Evolutionary conservation across 2,888 invertebrate species (phyloP), one percentile per base, ranked within the genome.

Genomic region (Teinopalpus imperialis): DNA sequence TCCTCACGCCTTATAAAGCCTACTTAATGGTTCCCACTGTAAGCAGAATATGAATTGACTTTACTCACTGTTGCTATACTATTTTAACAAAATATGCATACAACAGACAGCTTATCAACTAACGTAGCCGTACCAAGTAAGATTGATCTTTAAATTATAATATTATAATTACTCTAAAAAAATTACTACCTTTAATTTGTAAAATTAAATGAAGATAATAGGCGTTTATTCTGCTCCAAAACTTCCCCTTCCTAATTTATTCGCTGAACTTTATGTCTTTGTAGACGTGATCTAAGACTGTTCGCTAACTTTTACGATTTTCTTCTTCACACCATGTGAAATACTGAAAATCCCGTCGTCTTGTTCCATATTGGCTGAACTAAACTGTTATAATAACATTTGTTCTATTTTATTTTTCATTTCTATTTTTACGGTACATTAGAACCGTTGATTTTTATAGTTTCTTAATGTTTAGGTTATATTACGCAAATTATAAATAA

Each of bases 151-250:
- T 24, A 1, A 7, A 32, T 18, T 20, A 20, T 20, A 20, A 32
- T 16, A 29, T 31, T n/a, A 1, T 3, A 13, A 31, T 3, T 32
- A 6, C 67, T 65, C 59, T 53, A 59, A 69, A 69, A 69, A 71
- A 68, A 72, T 61, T 62, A 66, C 67, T 68, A 66, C 53, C 52
- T 59, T 55, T 59, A 57, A 71, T 69, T 66, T 70, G 66, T 71
- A 69, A 74, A 76, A 75, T 74, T 69, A 67, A 69, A 72, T 68
- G 61, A 56, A 74, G 76, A 75, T 77, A 79, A 74, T 69, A 72
- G 62, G 61, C 68, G 60, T 65, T 68, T 68, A 69, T 68, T 66
- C 65, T 56, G 62, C 65, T 70, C 63, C 64, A 60, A 57, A 58
- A 59, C 43, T 69, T 62, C 61, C 68, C 68, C 62, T 56, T 56